A percentile compares a stretch with the other conserved stretches of the same genome.
These are phyloP conservation scores for Scleropages formosus DNA, from an alignment of 2,797 vertebrate genomes.

Conservation along the genomic window DNA sequence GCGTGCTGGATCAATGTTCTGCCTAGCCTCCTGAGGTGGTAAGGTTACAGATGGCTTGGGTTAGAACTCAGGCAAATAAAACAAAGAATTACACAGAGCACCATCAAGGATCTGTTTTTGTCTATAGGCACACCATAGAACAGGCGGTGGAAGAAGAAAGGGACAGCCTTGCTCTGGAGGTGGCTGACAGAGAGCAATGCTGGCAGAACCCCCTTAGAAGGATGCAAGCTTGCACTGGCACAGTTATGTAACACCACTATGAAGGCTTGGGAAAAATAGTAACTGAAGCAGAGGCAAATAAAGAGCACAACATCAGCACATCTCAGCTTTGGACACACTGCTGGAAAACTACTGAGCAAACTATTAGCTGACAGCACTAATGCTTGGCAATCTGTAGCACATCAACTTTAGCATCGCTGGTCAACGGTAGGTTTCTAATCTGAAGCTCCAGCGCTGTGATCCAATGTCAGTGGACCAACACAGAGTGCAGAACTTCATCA, in stretches of 20 bases:
- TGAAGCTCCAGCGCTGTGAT: too few species aligned
- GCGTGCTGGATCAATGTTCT: background rate
- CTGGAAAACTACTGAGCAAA: too few species aligned
- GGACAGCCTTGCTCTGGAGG: background rate
- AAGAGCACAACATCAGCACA: background rate
- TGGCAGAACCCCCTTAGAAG: background rate
- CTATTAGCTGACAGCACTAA: too few species aligned
- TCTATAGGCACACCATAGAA: background rate
- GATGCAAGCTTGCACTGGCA: background rate
- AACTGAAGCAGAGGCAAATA: background rate
- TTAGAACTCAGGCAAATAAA: background rate
- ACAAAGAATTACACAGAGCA: background rate
- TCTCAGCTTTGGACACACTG: background rate
- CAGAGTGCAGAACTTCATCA: too few species aligned
- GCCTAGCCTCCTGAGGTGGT: constrained; percentile 24
- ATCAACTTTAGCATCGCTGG: too few species aligned
- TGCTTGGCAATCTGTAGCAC: too few species aligned
- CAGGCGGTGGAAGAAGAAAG: background rate
- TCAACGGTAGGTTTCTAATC: too few species aligned
- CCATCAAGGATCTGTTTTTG: background rate
- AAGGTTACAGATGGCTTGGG: background rate
- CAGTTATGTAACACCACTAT: background rate
- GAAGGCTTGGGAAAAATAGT: background rate
- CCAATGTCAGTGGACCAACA: too few species aligned
- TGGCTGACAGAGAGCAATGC: background rate